Evolutionary conservation across 1,140 invertebrate species (phyloP).

Genomic region (Pantala flavescens): DNA sequence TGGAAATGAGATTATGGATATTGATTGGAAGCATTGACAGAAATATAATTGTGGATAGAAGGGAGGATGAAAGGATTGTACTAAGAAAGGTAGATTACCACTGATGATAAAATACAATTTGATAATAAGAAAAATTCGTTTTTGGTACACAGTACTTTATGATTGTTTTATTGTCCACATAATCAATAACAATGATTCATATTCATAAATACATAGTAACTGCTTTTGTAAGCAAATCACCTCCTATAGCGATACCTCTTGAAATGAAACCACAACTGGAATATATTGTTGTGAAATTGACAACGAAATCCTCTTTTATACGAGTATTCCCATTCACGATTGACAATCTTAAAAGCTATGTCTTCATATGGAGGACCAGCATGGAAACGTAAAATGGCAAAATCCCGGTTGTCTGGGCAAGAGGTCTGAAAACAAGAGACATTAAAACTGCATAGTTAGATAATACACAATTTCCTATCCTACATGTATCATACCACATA

Average conservation of each 20-base stretch:
- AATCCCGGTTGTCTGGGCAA: slow-evolving; percentile 86
- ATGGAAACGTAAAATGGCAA: slow-evolving; percentile 87
- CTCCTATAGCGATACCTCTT: slow-evolving; percentile 93
- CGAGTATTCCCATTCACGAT: slow-evolving; percentile 98
- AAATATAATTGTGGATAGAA: too few species aligned
- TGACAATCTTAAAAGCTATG: slow-evolving; percentile 99
- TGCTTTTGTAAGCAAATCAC: slow-evolving; percentile 47
- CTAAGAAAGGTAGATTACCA: too few species aligned
- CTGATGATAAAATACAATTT: too few species aligned
- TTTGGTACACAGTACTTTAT: too few species aligned
- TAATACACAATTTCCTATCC: background rate
- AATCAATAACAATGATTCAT: too few species aligned
- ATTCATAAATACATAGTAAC: too few species aligned
- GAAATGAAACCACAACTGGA: slow-evolving; percentile 99
- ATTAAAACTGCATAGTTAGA: slow-evolving; percentile 14
- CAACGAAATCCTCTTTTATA: slow-evolving; percentile 96
- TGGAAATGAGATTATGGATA: too few species aligned
- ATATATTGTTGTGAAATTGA: slow-evolving; percentile 99
- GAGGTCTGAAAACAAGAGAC: slow-evolving; percentile 55
- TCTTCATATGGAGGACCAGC: slow-evolving; percentile 99
- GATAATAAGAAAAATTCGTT: too few species aligned
- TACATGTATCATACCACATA: too few species aligned
- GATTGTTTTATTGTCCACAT: too few species aligned
- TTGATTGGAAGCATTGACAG: too few species aligned
- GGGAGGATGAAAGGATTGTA: too few species aligned